A percentile compares a stretch with the other conserved stretches of the same genome.
phyloP scores from a whole-genome alignment of 2,888 invertebrate genomes.

The Tethea ocularis region DNA sequence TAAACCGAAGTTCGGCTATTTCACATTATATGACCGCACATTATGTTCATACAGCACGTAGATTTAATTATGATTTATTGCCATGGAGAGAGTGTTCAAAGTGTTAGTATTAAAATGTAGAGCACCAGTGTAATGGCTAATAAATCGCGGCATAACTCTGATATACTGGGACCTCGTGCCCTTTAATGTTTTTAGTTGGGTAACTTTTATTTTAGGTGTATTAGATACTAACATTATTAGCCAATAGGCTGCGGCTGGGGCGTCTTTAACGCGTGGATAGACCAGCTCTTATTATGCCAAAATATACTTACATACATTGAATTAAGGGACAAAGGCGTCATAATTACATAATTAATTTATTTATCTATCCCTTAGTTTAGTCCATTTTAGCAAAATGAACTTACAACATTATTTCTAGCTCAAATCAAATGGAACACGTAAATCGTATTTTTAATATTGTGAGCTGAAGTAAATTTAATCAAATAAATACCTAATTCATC shows the following conservation, averaged over 20 bases:
- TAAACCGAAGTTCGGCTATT: conserved; percentile 37
- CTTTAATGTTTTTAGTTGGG: conserved; percentile 46
- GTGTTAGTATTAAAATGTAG: conserved; percentile 59
- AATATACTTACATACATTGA: neutral
- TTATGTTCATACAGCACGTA: conserved; percentile 38
- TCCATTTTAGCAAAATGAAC: too few species aligned
- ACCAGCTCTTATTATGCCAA: neutral
- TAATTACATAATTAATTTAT: too few species aligned
- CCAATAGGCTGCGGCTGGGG: neutral
- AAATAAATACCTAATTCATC: too few species aligned
- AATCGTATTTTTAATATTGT: too few species aligned
- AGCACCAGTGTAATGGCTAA: conserved; percentile 56
- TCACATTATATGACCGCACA: conserved; percentile 26
- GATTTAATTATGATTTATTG: conserved; percentile 59
- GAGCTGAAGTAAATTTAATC: too few species aligned
- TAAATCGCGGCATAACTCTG: conserved; percentile 58
- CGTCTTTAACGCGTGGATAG: neutral
- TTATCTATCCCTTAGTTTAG: too few species aligned
- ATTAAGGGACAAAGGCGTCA: neutral
- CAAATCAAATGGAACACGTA: too few species aligned
- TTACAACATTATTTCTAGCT: too few species aligned
- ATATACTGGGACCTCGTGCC: conserved; percentile 54
- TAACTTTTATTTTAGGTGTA: conserved; percentile 34
- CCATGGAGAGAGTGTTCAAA: conserved; percentile 45
- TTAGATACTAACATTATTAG: conserved; percentile 8